Evolutionary conservation across 2,888 invertebrate species (phyloP).

Genomic region (Lamproptera curius): DNA sequence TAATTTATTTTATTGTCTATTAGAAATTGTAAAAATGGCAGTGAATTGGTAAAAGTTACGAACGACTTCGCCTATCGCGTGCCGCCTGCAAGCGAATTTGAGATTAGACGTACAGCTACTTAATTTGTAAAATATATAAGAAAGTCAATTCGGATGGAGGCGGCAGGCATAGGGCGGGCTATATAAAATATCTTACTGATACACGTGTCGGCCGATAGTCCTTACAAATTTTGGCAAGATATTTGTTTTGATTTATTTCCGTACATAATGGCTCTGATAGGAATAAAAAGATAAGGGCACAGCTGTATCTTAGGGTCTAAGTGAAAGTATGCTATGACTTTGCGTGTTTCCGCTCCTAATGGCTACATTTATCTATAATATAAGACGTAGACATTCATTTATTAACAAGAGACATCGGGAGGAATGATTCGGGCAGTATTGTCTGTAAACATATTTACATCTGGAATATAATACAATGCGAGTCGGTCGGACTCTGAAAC

Average conservation of each 20-base stretch:
- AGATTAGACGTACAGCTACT: not conserved
- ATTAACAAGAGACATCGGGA: slow-evolving; percentile 15
- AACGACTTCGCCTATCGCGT: not conserved
- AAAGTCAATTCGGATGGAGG: slow-evolving; percentile 1
- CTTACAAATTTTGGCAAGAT: slow-evolving; percentile 19
- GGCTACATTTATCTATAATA: slow-evolving; percentile 14
- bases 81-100: slow-evolving; percentile 4
- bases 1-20: slow-evolving; percentile 18
- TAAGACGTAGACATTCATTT: slow-evolving; percentile 18
- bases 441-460: slow-evolving; percentile 20
- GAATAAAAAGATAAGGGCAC: not conserved
- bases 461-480: slow-evolving; percentile 11
- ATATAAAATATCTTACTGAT: slow-evolving; percentile 37
- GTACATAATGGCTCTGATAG: not conserved
- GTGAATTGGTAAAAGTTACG: slow-evolving; percentile 5
- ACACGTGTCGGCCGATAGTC: slow-evolving; percentile 22
- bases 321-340: slow-evolving; percentile 12
- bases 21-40: slow-evolving; percentile 15
- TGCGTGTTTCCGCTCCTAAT: slow-evolving; percentile 12
- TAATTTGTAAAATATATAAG: not conserved
- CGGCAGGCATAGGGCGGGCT: not conserved
- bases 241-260: not conserved
- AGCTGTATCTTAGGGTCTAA: slow-evolving; percentile 13
- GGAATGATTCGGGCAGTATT: slow-evolving; percentile 16
- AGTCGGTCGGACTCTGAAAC: slow-evolving; percentile 4